These are phyloP conservation scores for Clanis bilineata DNA, from an alignment of 2,888 invertebrate species.

Conservation along the genomic window DNA sequence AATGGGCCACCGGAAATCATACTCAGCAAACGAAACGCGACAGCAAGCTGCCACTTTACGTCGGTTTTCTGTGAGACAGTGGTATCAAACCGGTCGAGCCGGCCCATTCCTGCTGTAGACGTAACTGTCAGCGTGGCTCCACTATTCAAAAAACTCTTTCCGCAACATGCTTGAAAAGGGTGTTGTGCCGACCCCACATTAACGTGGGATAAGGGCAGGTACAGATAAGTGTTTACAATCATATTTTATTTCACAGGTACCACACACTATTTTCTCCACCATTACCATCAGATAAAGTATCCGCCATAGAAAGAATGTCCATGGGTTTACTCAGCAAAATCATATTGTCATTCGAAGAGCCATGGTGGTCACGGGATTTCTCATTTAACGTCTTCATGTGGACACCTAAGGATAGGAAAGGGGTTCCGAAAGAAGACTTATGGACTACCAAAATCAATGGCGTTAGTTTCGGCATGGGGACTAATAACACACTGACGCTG, in stretches of 20 bases:
- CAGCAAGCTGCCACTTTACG: too few relatives aligned
- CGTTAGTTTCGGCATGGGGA: constrained; percentile 37
- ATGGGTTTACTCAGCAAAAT: constrained; percentile 66
- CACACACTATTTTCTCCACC: constrained; percentile 61
- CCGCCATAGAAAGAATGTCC: constrained; percentile 78
- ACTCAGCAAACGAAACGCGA: too few relatives aligned
- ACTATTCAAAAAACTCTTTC: too few relatives aligned
- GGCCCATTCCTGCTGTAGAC: too few relatives aligned
- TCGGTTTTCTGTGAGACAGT: too few relatives aligned
- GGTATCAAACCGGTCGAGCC: too few relatives aligned
- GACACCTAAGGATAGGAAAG: constrained; percentile 38
- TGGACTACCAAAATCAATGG: constrained; percentile 45
- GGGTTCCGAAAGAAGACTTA: constrained; percentile 32
- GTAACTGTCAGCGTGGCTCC: too few relatives aligned
- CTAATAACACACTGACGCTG: constrained; percentile 37
- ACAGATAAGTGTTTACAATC: neutral
- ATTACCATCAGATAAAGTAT: constrained; percentile 71
- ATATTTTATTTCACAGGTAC: constrained; percentile 25
- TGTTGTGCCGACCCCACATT: too few relatives aligned
- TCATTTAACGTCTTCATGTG: constrained; percentile 43
- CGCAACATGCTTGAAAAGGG: too few relatives aligned
- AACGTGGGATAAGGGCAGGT: too few relatives aligned
- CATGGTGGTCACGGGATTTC: constrained; percentile 26
- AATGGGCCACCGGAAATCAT: too few relatives aligned
- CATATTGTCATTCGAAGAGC: constrained; percentile 23